A percentile compares a stretch with the other conserved stretches of the same genome.
Conservation (phyloP, 2,113 vertebrate genomes). For the Greenwoodochromis staneri region DNA sequence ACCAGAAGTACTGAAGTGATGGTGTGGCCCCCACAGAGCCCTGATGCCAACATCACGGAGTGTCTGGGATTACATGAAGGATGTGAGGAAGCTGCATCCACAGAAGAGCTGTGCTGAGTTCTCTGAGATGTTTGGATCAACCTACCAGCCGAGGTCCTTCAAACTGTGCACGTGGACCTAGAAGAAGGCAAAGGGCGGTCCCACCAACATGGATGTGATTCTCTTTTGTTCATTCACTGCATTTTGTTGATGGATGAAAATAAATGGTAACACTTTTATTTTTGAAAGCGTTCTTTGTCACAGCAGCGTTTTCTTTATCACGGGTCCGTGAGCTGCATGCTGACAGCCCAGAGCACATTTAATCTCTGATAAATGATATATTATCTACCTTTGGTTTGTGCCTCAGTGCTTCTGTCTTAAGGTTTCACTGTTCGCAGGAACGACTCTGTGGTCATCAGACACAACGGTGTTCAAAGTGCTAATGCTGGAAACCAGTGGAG, state of each 20-base stretch:
- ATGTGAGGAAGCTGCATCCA: background rate
- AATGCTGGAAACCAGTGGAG: background rate
- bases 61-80: background rate
- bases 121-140: background rate
- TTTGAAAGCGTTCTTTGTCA: rapidly evolving
- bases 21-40: background rate
- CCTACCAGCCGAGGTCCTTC: background rate
- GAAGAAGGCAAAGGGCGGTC: background rate
- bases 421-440: background rate
- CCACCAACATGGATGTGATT: background rate
- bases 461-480: background rate
- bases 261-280: background rate
- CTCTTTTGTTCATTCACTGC: background rate
- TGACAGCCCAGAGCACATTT: background rate
- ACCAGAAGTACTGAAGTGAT: background rate
- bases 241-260: background rate
- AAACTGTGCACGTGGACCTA: rapidly evolving
- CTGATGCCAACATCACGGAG: background rate
- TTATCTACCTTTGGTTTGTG: rapidly evolving
- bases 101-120: background rate
- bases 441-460: background rate
- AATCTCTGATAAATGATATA: background rate
- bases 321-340: rapidly evolving
- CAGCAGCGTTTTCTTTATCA: background rate
- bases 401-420: rapidly evolving